Conservation (phyloP, 2,797 vertebrate genomes). For the Nasua narica region DNA sequence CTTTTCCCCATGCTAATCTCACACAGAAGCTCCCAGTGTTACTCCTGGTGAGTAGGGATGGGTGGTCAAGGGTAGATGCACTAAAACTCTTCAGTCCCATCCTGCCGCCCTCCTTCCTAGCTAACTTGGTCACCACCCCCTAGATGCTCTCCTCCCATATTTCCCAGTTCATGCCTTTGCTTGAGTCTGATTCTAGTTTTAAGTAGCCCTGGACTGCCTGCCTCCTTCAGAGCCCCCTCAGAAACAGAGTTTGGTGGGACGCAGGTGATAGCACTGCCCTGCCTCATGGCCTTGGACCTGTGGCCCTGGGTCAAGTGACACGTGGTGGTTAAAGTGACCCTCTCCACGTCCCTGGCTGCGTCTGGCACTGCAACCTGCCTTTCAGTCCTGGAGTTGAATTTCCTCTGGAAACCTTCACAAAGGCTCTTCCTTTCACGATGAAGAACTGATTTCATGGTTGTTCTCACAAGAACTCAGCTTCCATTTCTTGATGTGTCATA, state of each 20-base stretch:
- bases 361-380: not conserved
- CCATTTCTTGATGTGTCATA: slow-evolving; percentile 14
- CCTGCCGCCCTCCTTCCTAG: not conserved
- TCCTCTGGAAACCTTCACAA: slow-evolving; percentile 43
- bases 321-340: not conserved
- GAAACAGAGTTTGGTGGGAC: not conserved
- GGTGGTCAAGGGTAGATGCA: not conserved
- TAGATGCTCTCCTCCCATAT: not conserved
- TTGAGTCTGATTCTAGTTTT: not conserved
- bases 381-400: not conserved
- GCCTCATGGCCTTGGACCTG: not conserved
- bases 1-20: not conserved
- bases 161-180: not conserved
- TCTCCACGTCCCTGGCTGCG: not conserved
- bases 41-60: not conserved
- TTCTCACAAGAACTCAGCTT: slow-evolving; percentile 54
- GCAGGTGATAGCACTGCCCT: not conserved
- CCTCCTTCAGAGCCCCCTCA: not conserved
- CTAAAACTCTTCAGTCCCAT: not conserved
- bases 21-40: not conserved
- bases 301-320: not conserved
- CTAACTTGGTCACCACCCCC: not conserved
- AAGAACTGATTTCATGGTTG: slow-evolving; percentile 44
- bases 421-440: slow-evolving; percentile 39
- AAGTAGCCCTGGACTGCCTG: not conserved